Evolutionary conservation across 1,140 invertebrate genomes (phyloP).

Genomic region (Drosophila willistoni): DNA sequence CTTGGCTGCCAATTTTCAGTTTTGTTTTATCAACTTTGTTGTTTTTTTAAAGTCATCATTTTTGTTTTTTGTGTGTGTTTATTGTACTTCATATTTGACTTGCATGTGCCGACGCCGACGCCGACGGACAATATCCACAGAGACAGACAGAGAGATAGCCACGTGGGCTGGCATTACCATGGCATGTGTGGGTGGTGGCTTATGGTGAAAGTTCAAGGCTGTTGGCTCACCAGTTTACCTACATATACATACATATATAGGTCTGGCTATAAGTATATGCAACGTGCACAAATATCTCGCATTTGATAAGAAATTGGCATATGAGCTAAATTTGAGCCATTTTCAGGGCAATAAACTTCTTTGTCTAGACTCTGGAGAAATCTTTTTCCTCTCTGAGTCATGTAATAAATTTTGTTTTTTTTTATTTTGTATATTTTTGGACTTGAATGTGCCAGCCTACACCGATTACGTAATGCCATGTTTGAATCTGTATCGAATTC

Average conservation of each 20-base stretch:
- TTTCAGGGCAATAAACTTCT: slow-evolving; percentile 13
- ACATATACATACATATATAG: not conserved
- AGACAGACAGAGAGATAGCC: slow-evolving; percentile 22
- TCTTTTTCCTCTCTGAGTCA: too few relatives aligned
- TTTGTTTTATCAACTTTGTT: slow-evolving; percentile 47
- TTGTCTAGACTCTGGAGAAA: not conserved
- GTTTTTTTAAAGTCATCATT: slow-evolving; percentile 25
- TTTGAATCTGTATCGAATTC: too few relatives aligned
- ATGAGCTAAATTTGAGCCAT: slow-evolving; percentile 12
- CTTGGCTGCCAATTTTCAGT: slow-evolving; percentile 70
- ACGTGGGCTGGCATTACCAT: slow-evolving; percentile 54
- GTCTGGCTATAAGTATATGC: slow-evolving; percentile 14
- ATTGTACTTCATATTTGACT: slow-evolving; percentile 48
- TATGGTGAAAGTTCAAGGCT: slow-evolving; percentile 74
- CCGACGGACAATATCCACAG: slow-evolving; percentile 15
- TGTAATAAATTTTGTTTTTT: not conserved
- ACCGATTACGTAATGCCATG: too few relatives aligned
- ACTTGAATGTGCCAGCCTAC: too few relatives aligned
- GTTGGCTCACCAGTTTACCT: slow-evolving; percentile 17
- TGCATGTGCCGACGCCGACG: slow-evolving; percentile 41
- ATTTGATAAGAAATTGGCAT: not conserved
- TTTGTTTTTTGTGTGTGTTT: not conserved
- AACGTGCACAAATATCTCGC: slow-evolving; percentile 13
- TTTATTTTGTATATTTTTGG: too few relatives aligned
- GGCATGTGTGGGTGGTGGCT: slow-evolving; percentile 27